These are phyloP conservation scores for Tokudaia muenninki DNA, from an alignment of 2,797 vertebrate species.

Conservation along the genomic window DNA sequence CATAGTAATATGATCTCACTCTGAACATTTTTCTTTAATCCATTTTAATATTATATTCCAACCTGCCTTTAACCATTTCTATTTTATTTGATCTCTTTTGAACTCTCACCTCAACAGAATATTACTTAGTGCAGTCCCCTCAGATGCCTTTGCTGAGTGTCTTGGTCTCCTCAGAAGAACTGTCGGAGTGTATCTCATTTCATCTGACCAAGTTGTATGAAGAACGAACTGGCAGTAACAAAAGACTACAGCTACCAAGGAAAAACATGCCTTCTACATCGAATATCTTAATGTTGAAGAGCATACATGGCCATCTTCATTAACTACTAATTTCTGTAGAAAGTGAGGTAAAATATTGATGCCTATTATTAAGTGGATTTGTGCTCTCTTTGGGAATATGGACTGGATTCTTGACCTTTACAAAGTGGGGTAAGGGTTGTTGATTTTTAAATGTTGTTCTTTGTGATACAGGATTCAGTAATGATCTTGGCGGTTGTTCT, in stretches of 20 bases:
- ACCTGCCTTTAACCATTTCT: background rate
- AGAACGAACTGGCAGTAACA: background rate
- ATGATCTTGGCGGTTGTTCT: background rate
- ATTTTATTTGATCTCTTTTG: background rate
- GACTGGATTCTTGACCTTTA: background rate
- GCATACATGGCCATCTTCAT: background rate
- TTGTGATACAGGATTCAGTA: background rate
- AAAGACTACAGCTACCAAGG: background rate
- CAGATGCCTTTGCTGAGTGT: background rate
- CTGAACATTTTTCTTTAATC: background rate
- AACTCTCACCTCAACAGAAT: background rate
- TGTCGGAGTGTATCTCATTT: background rate
- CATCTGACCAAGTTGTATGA: background rate
- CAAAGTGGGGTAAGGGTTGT: background rate
- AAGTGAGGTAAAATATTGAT: conserved; percentile 41
- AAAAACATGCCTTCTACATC: background rate
- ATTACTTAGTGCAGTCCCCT: background rate
- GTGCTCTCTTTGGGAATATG: background rate
- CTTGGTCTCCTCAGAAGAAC: background rate
- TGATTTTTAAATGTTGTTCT: background rate
- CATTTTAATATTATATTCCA: background rate
- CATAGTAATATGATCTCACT: rapidly evolving
- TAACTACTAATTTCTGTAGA: background rate
- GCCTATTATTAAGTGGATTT: background rate
- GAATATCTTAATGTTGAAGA: background rate